A percentile compares a stretch with the other conserved stretches of the same genome.
These are phyloP conservation scores for Oasisia sp. DNA, from an alignment of 2,888 invertebrate genomes.

Conservation along the genomic window DNA sequence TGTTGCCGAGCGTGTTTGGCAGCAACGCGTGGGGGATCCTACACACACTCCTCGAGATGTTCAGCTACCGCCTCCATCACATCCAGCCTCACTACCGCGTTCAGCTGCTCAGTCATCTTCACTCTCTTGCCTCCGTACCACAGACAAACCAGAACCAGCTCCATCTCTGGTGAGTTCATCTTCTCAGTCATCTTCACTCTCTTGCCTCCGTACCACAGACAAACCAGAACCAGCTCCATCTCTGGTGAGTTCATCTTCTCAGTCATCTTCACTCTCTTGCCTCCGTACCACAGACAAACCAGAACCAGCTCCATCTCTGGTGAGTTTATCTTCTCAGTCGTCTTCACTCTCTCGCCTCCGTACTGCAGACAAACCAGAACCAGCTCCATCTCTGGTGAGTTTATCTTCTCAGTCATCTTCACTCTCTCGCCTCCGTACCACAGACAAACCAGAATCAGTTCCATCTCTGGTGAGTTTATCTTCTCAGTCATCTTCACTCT, in stretches of 20 bases:
- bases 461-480: slow-evolving; percentile 79
- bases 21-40: slow-evolving; percentile 94
- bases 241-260: slow-evolving; percentile 67
- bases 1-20: slow-evolving; percentile 88
- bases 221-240: slow-evolving; percentile 76
- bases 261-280: slow-evolving; percentile 77
- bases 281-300: slow-evolving; percentile 91
- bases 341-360: background rate
- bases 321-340: background rate
- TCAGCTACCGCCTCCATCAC: slow-evolving; percentile 94
- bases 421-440: too few species aligned
- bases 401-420: background rate
- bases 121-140: slow-evolving; percentile 88
- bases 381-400: slow-evolving; percentile 88
- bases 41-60: slow-evolving; percentile 96
- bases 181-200: too few species aligned
- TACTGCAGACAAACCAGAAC: background rate
- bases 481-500: background rate
- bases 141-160: slow-evolving; percentile 86
- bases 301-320: slow-evolving; percentile 70
- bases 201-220: too few species aligned
- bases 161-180: background rate
- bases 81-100: slow-evolving; percentile 95
- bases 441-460: slow-evolving; percentile 71
- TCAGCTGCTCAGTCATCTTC: slow-evolving; percentile 89